Evolutionary conservation across 2,888 invertebrate species (phyloP).

Genomic region (Tetragnatha montana): DNA sequence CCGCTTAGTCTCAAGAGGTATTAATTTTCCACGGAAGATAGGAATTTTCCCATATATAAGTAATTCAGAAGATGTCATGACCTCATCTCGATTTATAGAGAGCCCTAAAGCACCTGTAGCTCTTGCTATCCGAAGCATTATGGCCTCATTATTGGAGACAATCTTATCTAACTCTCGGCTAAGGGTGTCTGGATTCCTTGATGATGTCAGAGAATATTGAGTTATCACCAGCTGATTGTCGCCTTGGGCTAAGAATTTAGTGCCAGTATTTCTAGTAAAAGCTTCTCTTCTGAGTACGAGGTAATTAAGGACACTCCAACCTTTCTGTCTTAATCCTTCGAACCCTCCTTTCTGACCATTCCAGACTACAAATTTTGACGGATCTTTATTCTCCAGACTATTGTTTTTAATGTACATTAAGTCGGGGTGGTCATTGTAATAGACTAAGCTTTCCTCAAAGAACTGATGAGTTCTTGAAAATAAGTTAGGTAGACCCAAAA

Average conservation of each 20-base stretch:
- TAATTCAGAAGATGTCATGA: conserved; percentile 14
- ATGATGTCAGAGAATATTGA: background rate
- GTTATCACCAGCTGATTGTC: conserved; percentile 1
- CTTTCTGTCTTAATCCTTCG: background rate
- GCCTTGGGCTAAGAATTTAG: conserved; percentile 3
- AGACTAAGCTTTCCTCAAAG: background rate
- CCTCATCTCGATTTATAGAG: conserved; percentile 2
- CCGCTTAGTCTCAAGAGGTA: conserved; percentile 20
- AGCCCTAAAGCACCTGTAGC: background rate
- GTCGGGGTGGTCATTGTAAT: conserved; percentile 14
- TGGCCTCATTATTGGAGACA: background rate
- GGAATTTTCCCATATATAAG: conserved; percentile 15
- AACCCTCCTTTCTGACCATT: conserved; percentile 9
- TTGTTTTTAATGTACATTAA: background rate
- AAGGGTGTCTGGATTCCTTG: background rate
- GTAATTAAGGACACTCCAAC: conserved; percentile 6
- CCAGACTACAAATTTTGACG: background rate
- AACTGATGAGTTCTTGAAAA: background rate
- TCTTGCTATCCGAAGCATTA: background rate
- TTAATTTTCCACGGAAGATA: background rate
- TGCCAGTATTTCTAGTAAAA: background rate
- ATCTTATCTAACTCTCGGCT: background rate
- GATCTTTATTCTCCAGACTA: too few relatives aligned
- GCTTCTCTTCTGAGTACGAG: background rate
- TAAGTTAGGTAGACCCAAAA: background rate